Conservation (phyloP, 2,888 invertebrate genomes). For the Nipponacmea schrenckii region DNA sequence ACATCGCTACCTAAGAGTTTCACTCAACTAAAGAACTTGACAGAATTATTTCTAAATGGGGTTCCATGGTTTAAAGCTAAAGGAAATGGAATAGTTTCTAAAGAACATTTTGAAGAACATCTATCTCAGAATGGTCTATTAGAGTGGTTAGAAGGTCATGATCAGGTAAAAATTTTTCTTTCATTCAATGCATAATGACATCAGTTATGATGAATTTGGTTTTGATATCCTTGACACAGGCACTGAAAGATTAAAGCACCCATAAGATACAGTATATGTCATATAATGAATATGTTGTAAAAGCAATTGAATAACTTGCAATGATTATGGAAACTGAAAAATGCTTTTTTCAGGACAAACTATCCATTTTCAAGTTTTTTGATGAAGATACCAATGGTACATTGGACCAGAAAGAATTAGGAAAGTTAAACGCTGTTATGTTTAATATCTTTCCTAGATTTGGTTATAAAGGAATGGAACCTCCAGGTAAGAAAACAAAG, state of each 20-base stretch:
- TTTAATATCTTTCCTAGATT: conserved; percentile 56
- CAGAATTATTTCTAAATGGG: conserved; percentile 50
- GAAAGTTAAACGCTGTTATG: conserved; percentile 55
- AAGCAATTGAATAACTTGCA: no score
- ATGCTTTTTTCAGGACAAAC: conserved; percentile 41
- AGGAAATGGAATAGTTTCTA: conserved; percentile 44
- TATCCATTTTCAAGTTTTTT: conserved; percentile 48
- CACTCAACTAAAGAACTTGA: conserved; percentile 41
- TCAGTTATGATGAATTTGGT: no score
- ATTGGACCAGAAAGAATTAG: conserved; percentile 53
- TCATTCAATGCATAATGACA: not conserved
- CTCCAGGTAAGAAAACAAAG: conserved; percentile 47
- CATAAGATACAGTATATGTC: no score
- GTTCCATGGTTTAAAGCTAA: conserved; percentile 50
- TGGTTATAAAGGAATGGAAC: conserved; percentile 51
- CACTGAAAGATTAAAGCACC: no score
- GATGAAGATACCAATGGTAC: conserved; percentile 55
- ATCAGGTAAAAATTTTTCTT: conserved; percentile 36
- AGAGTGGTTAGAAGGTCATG: conserved; percentile 45
- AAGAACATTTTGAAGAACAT: conserved; percentile 45
- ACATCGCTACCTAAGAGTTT: conserved; percentile 46
- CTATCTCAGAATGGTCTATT: conserved; percentile 38
- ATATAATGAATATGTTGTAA: no score
- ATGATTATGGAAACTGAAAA: no score
- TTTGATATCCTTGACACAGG: no score